phyloP scores from a whole-genome alignment of 2,888 invertebrate species.

The Brachycybe producta region DNA sequence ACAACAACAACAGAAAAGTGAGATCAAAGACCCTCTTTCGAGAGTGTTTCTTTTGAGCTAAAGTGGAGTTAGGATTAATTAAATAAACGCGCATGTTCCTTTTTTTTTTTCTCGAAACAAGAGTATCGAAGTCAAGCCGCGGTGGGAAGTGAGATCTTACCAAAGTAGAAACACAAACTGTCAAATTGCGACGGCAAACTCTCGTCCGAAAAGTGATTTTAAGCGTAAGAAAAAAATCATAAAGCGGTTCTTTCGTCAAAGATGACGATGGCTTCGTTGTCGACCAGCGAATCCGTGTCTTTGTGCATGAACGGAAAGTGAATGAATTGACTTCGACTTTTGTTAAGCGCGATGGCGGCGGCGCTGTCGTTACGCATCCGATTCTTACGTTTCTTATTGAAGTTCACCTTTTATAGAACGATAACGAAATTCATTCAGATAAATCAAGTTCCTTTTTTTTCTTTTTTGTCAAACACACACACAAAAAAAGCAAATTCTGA shows the following conservation, averaged over 20 bases:
- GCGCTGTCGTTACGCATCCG: conserved; percentile 70
- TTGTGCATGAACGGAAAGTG: conserved; percentile 29
- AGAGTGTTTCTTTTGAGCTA: no score
- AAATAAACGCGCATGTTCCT: no score
- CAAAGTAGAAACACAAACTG: no score
- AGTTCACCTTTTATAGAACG: conserved; percentile 38
- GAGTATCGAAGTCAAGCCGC: no score
- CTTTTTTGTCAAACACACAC: not conserved
- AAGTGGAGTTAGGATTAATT: no score
- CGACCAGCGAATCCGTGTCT: conserved; percentile 50
- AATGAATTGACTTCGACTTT: conserved; percentile 42
- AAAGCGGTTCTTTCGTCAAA: conserved; percentile 68
- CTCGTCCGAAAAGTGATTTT: no score
- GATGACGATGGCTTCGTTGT: conserved; percentile 65
- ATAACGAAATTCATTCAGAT: not conserved
- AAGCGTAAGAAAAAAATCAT: conserved; percentile 28
- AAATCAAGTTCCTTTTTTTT: not conserved
- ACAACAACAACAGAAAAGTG: no score
- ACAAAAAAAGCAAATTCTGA: not conserved
- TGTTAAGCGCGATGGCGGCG: conserved; percentile 60
- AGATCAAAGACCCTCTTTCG: no score
- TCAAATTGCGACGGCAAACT: no score
- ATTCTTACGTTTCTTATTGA: conserved; percentile 64
- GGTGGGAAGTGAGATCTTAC: no score
- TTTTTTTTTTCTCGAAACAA: no score